Evolutionary conservation across 2,113 vertebrate species (phyloP).

Genomic region (Anguilla japonica): DNA sequence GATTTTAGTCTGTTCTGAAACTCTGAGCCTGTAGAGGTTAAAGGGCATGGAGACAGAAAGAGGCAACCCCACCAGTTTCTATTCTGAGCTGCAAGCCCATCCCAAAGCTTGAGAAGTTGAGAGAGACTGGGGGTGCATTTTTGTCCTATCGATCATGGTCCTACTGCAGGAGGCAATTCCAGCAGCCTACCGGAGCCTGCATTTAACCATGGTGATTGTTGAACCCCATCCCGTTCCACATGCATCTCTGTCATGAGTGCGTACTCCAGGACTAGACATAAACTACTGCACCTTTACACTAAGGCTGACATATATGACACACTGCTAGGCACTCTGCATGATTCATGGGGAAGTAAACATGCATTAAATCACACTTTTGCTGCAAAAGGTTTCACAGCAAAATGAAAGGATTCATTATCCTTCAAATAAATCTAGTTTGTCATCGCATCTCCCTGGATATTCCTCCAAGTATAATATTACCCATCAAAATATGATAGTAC

Average conservation of each 20-base stretch:
- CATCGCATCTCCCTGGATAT: background rate
- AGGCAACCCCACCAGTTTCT: slow-evolving; percentile 16
- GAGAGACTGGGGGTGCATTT: slow-evolving; percentile 31
- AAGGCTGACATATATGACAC: background rate
- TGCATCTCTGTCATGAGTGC: slow-evolving; percentile 4
- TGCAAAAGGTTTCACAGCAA: background rate
- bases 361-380: background rate
- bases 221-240: slow-evolving; percentile 37
- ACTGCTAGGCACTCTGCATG: background rate
- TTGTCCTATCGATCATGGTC: slow-evolving; percentile 41
- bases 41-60: slow-evolving; percentile 22
- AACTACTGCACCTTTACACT: background rate
- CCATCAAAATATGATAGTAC: background rate
- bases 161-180: slow-evolving; percentile 42
- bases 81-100: slow-evolving; percentile 26
- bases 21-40: background rate
- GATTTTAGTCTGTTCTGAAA: background rate
- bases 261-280: background rate
- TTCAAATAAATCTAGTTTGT: background rate
- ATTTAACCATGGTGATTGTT: slow-evolving; percentile 48
- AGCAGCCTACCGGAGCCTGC: slow-evolving; percentile 40
- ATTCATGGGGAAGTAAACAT: background rate
- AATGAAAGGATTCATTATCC: background rate
- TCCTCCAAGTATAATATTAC: background rate
- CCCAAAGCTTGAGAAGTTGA: background rate